Percentiles rank a stretch among this genome's conserved stretches.
Conservation (phyloP, 2,888 invertebrate genomes). For the Melieria omissa region DNA sequence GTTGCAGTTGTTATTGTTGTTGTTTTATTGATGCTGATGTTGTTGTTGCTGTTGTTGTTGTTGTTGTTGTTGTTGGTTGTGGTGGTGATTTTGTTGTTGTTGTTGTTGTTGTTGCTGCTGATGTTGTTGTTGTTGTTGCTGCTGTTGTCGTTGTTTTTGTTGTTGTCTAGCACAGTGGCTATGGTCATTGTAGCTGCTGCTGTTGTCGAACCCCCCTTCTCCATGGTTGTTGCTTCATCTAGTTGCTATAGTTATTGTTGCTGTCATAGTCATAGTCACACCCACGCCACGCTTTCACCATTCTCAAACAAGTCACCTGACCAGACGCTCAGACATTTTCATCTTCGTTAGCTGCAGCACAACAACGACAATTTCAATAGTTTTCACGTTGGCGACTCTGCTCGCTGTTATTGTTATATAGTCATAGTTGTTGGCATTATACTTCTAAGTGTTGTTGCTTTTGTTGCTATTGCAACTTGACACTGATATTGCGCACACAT, state of each 20-base stretch:
- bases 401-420: too few species aligned
- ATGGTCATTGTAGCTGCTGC: background rate
- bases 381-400: too few species aligned
- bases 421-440: too few species aligned
- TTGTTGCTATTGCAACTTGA: too few species aligned
- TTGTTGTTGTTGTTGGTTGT: conserved; percentile 11
- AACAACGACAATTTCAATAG: too few species aligned
- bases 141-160: background rate
- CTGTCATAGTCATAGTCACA: too few species aligned
- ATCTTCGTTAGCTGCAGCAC: too few species aligned
- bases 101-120: conserved; percentile 2
- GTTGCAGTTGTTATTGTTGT: conserved; percentile 12
- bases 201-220: conserved; percentile 5
- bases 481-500: too few species aligned
- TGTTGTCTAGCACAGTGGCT: background rate
- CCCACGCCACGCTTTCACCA: too few species aligned
- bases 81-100: background rate
- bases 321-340: too few species aligned
- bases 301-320: too few species aligned
- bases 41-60: conserved; percentile 41
- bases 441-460: too few species aligned
- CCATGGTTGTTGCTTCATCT: background rate
- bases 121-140: background rate
- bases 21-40: conserved; percentile 1
- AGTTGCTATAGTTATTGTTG: background rate